Base-by-base conservation (phyloP, 2,888 invertebrate genomes). In the Brachypalpus laphriformis region DNA sequence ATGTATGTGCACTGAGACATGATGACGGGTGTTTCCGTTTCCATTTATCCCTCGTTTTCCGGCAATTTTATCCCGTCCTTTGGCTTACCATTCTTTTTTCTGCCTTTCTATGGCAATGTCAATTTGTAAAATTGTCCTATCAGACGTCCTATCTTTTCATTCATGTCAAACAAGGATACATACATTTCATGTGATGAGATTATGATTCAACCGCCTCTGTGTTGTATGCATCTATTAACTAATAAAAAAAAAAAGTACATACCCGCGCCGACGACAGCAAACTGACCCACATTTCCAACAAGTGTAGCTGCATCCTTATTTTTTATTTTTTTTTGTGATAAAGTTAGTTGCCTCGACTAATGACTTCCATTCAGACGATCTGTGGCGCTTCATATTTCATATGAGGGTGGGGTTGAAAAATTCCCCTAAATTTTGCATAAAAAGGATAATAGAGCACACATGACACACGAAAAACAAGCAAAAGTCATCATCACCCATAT, bases 11-110 rank as follows among this genome's bases (percentile, higher is more conserved):
- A 70, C 11, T 70, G 54, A 34, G 63, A 71, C 78, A 70, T 78
- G 61, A 47, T 56, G 78, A 78, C 71, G 70, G 61, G 71, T 78
- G 56, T 71, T 71, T 78, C 78, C 56, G 54, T 78, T 78, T 71
- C 51, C 25, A 40, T 66, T 54, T 51, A 66, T 66, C 18, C 16
- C 78, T 71, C 77, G 59, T 70, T 77, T 77, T 59, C 40, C 51
- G 77, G 31, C 59, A 34, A 70, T 45, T 61, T 77, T 37, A 45
- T 66, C 31, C 7, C 56, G 11, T 40, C 28, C 20, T 37, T 49
- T 7, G 28, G 9, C n/a, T 18, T 31, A 31, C 31, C n/a, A 22
- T 37, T 37, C 1, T 47, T 54, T 14, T 47, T 34, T 34, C 14
- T 49, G 14, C 14, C 31, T 22, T 16, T 42, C 14, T 28, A 56